These are phyloP conservation scores for Plebejus melissa DNA, from an alignment of 2,888 invertebrate species.

Conservation along the genomic window DNA sequence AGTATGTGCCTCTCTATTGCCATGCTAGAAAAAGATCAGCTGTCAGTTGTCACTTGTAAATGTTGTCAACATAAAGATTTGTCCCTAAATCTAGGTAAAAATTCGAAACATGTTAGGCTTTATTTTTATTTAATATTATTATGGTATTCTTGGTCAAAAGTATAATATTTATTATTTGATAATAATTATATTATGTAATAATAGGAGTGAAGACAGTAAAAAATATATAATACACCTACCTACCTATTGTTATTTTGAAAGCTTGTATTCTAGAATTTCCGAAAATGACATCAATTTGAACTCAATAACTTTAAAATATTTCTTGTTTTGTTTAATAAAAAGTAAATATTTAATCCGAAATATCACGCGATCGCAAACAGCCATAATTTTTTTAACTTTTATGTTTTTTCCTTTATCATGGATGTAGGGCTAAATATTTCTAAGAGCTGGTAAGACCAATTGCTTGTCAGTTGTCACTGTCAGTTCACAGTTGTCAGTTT, in stretches of 20 bases:
- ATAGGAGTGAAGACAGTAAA: neutral
- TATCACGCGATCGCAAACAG: no score
- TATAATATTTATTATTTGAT: neutral
- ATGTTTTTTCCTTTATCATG: neutral
- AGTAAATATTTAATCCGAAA: no score
- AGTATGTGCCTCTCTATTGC: neutral
- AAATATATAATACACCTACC: no score
- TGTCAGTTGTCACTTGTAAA: neutral
- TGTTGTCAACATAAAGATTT: neutral
- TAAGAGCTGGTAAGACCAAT: neutral
- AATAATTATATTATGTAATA: neutral
- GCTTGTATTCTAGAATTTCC: no score
- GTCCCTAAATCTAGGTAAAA: neutral
- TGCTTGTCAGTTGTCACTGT: neutral
- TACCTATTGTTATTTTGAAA: no score
- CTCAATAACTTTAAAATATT: no score
- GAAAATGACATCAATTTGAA: no score
- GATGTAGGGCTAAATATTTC: neutral
- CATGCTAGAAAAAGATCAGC: neutral
- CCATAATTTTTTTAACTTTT: neutral
- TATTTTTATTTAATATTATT: neutral
- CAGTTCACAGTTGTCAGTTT: neutral
- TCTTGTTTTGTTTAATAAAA: no score
- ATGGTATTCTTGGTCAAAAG: neutral
- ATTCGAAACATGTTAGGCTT: neutral